Evolutionary conservation across 2,113 vertebrate genomes (phyloP).

Genomic region (Myocastor coypus): DNA sequence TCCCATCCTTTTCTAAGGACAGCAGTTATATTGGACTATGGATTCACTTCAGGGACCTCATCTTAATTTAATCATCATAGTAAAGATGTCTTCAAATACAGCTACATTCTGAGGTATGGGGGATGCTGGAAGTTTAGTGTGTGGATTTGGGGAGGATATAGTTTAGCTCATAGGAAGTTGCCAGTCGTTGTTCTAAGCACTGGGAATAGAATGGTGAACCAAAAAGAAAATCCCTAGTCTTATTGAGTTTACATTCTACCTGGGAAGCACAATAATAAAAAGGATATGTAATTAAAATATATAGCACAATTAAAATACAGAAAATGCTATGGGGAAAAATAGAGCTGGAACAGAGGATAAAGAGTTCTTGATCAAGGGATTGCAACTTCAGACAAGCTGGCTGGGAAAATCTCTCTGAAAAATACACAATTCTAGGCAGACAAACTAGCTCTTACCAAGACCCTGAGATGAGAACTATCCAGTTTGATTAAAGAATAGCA

Average conservation of each 20-base stretch:
- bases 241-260: constrained; percentile 13
- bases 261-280: constrained; percentile 1
- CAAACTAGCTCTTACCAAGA: constrained; percentile 8
- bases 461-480: not conserved
- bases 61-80: constrained; percentile 32
- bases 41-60: not conserved
- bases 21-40: not conserved
- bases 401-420: constrained; percentile 21
- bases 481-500: constrained; percentile 17
- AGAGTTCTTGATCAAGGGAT: not conserved
- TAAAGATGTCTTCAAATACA: not conserved
- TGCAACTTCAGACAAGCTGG: constrained; percentile 40
- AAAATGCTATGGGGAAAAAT: constrained; percentile 42
- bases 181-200: not conserved
- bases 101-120: constrained; percentile 27
- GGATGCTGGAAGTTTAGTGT: not conserved
- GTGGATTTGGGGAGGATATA: not conserved
- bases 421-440: constrained; percentile 15
- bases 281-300: constrained; percentile 24
- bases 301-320: not conserved
- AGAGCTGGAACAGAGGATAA: constrained; percentile 18
- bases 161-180: not conserved
- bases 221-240: constrained; percentile 25
- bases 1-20: not conserved
- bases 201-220: not conserved